phyloP scores from a whole-genome alignment of 2,113 vertebrate genomes.

The Carassius gibelio region DNA sequence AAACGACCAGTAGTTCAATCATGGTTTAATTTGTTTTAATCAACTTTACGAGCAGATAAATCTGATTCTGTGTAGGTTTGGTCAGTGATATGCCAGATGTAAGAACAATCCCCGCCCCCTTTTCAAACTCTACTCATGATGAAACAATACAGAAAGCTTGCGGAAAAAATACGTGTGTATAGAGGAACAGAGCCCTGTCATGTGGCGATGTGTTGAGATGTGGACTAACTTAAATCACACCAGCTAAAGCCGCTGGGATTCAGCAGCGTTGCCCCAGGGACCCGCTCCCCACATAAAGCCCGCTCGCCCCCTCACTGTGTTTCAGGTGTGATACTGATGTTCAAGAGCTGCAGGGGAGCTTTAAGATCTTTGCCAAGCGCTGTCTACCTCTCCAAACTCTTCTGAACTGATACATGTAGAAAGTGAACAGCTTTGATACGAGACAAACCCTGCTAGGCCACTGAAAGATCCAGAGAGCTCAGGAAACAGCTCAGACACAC shows the following conservation, averaged over 20 bases:
- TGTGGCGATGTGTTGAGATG: conserved; percentile 15
- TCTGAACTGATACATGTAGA: background rate
- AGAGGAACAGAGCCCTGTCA: background rate
- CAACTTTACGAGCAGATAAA: background rate
- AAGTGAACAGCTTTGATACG: conserved; percentile 36
- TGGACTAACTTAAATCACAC: conserved; percentile 5
- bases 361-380: conserved; percentile 40
- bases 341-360: conserved; percentile 24
- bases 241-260: conserved; percentile 3
- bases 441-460: conserved; percentile 22
- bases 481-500: background rate
- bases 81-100: background rate
- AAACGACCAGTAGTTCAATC: background rate
- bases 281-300: background rate
- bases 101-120: background rate
- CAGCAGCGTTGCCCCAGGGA: background rate
- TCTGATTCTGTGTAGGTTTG: background rate
- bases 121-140: background rate
- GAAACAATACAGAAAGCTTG: background rate
- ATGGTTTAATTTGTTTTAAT: background rate
- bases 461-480: conserved; percentile 6
- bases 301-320: conserved; percentile 1
- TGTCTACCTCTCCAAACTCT: conserved; percentile 19
- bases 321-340: conserved; percentile 36
- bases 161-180: background rate